Conservation (phyloP, 1,140 invertebrate genomes). For the Vollenhovia emeryi region DNA sequence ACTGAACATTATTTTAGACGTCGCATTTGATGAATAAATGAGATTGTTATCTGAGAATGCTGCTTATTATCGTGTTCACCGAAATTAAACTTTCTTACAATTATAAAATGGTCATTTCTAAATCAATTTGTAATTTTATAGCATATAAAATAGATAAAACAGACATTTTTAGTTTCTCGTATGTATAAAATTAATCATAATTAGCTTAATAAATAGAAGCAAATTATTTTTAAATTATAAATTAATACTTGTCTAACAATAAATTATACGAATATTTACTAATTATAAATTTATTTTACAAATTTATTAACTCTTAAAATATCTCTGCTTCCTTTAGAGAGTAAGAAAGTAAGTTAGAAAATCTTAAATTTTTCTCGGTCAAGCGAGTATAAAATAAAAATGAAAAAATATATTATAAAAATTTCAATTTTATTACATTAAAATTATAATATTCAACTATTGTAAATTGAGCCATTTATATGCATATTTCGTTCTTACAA, state of each 20-base stretch:
- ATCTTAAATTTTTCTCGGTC: too few species aligned
- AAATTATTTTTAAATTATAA: not conserved
- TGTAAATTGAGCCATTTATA: slow-evolving; percentile 10
- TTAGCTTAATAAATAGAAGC: not conserved
- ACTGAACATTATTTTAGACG: not conserved
- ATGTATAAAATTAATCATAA: not conserved
- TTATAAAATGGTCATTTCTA: not conserved
- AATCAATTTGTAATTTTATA: not conserved
- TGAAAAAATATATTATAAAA: not conserved
- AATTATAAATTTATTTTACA: not conserved
- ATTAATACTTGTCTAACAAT: not conserved
- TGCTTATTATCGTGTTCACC: not conserved
- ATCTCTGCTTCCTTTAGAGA: not conserved
- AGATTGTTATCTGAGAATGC: not conserved
- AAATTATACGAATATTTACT: not conserved
- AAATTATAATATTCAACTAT: not conserved
- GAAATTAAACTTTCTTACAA: not conserved
- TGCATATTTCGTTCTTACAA: not conserved
- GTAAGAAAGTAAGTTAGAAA: too few species aligned
- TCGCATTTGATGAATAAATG: not conserved
- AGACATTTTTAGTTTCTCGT: not conserved
- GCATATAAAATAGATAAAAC: not conserved
- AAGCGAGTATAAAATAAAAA: not conserved
- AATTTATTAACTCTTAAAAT: not conserved
- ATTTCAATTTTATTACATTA: not conserved